These are phyloP conservation scores for Oscheius sp. DNA, from an alignment of 2,888 invertebrate species.

Conservation along the genomic window DNA sequence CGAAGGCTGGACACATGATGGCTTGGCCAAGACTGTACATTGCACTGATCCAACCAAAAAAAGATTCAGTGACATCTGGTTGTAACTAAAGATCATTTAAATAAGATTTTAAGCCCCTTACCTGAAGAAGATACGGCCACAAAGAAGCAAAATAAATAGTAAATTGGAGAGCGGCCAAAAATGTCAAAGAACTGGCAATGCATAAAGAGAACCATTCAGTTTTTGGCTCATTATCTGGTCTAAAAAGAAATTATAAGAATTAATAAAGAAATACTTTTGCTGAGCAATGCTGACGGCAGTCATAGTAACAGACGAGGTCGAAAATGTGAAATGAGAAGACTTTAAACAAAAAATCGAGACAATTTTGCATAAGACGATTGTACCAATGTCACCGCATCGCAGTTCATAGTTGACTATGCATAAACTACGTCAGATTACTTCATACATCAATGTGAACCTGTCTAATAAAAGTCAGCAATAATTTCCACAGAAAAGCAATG, in stretches of 20 bases:
- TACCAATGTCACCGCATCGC: constrained; percentile 16
- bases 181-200: constrained; percentile 38
- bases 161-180: constrained; percentile 42
- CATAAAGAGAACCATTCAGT: constrained; percentile 44
- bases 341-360: constrained; percentile 1
- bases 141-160: constrained; percentile 45
- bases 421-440: not conserved
- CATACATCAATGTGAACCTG: too few species aligned
- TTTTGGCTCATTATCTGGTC: constrained; percentile 17
- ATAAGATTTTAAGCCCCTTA: constrained; percentile 16
- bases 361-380: constrained; percentile 27
- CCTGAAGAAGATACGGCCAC: constrained; percentile 54
- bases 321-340: not conserved
- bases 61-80: constrained; percentile 41
- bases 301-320: not conserved
- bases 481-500: too few species aligned
- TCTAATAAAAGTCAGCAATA: too few species aligned
- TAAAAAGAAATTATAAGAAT: not conserved
- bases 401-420: constrained; percentile 10
- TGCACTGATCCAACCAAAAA: constrained; percentile 58
- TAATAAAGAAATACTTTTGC: constrained; percentile 8
- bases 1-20: constrained; percentile 54
- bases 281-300: constrained; percentile 7
- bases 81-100: constrained; percentile 35
- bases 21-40: constrained; percentile 56